phyloP scores from a whole-genome alignment of 2,888 invertebrate species.

The Copidosoma aretas region DNA sequence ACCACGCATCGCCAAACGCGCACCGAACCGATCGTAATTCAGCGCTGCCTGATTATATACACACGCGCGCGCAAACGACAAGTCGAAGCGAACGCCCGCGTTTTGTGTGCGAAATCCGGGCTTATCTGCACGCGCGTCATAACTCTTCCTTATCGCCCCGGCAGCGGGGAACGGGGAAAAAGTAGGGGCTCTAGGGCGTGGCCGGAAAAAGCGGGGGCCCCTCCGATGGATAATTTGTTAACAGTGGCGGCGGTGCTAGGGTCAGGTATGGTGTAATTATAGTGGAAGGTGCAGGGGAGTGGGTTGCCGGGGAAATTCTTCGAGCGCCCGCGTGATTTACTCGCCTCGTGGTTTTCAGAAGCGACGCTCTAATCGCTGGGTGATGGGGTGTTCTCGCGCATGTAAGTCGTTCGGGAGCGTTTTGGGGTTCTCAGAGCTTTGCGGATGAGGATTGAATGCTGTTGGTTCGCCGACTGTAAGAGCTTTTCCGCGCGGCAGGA shows the following conservation, averaged over 20 bases:
- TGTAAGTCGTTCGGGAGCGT: no score
- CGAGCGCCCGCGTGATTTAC: conserved; percentile 48
- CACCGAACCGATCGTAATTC: background rate
- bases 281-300: conserved; percentile 33
- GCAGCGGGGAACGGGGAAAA: conserved; percentile 4
- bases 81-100: background rate
- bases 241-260: conserved; percentile 50
- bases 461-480: no score
- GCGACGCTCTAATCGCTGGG: conserved; percentile 54
- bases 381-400: conserved; percentile 53
- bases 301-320: background rate
- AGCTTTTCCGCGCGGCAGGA: no score
- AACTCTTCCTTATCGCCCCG: conserved; percentile 50
- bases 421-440: no score
- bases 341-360: conserved; percentile 43
- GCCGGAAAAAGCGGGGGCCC: conserved; percentile 3
- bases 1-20: background rate
- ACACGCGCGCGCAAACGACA: background rate
- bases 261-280: conserved; percentile 53
- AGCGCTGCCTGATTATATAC: background rate
- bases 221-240: conserved; percentile 55
- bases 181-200: conserved; percentile 5
- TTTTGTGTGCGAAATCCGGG: background rate
- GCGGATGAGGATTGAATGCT: no score
- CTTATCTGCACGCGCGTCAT: conserved; percentile 39